Evolutionary conservation across 2,113 vertebrate genomes (phyloP).

Genomic region (Labrus mixtus): DNA sequence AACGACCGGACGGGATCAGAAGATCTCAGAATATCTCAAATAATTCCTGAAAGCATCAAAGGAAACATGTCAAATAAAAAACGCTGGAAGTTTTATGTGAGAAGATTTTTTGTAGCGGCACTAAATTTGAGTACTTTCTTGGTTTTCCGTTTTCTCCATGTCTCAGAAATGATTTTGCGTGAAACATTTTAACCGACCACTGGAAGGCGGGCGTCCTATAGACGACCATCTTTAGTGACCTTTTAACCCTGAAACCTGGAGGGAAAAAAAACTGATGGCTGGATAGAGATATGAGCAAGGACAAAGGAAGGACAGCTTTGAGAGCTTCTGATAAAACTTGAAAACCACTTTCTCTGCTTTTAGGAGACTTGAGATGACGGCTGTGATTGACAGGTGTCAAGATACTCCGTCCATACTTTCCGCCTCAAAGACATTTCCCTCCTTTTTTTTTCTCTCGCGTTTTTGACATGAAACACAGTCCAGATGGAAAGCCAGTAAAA

Average conservation of each 20-base stretch:
- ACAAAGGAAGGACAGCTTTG: background rate
- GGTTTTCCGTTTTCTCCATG: no score
- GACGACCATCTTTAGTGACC: conserved; percentile 6
- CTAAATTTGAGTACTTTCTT: no score
- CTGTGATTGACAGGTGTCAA: conserved; percentile 33
- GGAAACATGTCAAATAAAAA: no score
- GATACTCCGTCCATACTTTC: background rate
- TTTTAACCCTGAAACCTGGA: conserved; percentile 6
- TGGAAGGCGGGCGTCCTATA: no score
- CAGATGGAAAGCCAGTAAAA: background rate
- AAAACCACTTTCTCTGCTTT: conserved; percentile 24
- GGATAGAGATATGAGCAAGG: background rate
- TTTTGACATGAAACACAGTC: conserved; percentile 3
- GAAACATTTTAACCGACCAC: no score
- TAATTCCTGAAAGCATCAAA: no score
- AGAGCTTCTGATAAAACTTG: background rate
- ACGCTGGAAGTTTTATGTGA: no score
- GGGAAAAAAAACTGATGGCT: background rate
- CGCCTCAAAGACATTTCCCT: background rate
- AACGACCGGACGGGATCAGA: no score
- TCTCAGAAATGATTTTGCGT: no score
- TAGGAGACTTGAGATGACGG: background rate
- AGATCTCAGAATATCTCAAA: no score
- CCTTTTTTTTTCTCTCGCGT: background rate
- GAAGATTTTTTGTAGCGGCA: no score